phyloP scores from a whole-genome alignment of 2,113 vertebrate species.

The Asarcornis scutulata region DNA sequence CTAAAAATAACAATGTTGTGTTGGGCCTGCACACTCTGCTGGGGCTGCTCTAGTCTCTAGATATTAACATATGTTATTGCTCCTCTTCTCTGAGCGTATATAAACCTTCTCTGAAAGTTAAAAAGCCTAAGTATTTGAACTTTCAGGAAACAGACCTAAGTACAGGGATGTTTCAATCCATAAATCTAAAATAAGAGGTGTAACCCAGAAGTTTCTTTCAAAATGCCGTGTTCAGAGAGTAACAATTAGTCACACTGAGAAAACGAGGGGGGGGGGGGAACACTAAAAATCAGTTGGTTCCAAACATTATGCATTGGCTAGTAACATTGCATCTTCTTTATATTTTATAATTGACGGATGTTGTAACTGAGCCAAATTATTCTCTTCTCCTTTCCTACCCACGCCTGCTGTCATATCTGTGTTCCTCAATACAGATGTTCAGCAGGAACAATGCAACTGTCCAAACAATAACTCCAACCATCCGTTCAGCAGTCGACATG shows the following conservation, averaged over 20 bases:
- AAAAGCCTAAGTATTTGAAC: not conserved
- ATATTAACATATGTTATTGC: not conserved
- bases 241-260: not conserved
- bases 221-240: not conserved
- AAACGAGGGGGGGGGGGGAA: not conserved
- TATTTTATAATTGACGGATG: conserved; percentile 20
- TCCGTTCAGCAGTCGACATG: not conserved
- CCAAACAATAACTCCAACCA: conserved; percentile 16
- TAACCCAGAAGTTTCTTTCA: not conserved
- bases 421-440: conserved; percentile 50
- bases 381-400: conserved; percentile 44
- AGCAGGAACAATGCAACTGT: conserved; percentile 46
- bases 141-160: not conserved
- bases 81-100: not conserved
- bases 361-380: conserved; percentile 32
- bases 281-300: not conserved
- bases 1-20: conserved; percentile 23
- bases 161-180: not conserved
- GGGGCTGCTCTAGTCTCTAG: not conserved
- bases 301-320: not conserved
- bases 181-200: not conserved
- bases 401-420: not conserved
- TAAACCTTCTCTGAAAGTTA: not conserved
- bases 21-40: not conserved
- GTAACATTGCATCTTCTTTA: not conserved